Evolutionary conservation across 2,888 invertebrate species (phyloP).

Genomic region (Calephelis perditalis): DNA sequence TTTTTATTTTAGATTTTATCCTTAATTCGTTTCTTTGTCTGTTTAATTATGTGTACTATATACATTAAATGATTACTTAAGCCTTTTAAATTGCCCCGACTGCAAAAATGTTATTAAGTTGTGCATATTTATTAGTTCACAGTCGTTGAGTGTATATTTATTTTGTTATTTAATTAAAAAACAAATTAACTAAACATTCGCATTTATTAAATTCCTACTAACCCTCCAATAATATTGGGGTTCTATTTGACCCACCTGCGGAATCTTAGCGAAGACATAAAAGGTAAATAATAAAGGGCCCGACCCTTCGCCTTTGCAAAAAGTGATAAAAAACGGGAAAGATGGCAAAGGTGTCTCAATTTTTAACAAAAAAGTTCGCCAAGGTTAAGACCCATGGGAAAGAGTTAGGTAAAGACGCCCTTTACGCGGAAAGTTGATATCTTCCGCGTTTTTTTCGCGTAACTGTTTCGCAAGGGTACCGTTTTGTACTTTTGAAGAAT

Average conservation of each 20-base stretch:
- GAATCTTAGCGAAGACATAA: constrained; percentile 53
- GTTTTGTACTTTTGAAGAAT: constrained; percentile 53
- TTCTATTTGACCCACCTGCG: constrained; percentile 69
- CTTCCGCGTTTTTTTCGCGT: constrained; percentile 56
- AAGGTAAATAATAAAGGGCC: constrained; percentile 48
- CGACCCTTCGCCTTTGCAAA: constrained; percentile 61
- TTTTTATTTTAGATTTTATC: too few species aligned
- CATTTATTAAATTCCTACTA: constrained; percentile 28
- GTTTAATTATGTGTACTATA: too few species aligned
- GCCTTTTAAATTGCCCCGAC: too few species aligned
- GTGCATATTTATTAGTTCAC: too few species aligned
- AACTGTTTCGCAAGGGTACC: constrained; percentile 66
- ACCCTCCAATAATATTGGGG: constrained; percentile 28
- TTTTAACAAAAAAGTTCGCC: constrained; percentile 63
- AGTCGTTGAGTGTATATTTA: too few species aligned
- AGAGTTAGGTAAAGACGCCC: constrained; percentile 67
- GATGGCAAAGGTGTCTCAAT: constrained; percentile 77
- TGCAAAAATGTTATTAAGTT: too few species aligned
- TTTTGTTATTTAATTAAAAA: neutral
- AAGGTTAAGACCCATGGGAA: constrained; percentile 78
- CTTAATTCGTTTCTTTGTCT: too few species aligned
- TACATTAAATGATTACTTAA: too few species aligned
- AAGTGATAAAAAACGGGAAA: constrained; percentile 63
- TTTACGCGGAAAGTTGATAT: constrained; percentile 52
- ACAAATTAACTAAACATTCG: constrained; percentile 15